Conservation (phyloP, 23 tunicate species). For the Halocynthia roretzi region DNA sequence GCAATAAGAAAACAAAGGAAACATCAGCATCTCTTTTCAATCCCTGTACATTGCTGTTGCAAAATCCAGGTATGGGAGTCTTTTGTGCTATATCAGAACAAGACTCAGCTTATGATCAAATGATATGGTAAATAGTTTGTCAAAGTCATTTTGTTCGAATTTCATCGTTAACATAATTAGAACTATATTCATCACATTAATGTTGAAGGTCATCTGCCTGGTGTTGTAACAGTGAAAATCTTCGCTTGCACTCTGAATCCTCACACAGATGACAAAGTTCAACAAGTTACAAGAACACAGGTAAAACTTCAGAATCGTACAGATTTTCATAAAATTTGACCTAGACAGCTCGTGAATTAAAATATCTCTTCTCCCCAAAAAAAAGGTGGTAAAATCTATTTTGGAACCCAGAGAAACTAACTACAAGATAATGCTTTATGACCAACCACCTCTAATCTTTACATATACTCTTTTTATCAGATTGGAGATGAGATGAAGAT, state of each 20-base stretch:
- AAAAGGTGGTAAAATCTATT: too few species aligned
- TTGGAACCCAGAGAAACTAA: too few species aligned
- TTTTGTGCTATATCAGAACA: background rate
- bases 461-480: slow-evolving; percentile 11
- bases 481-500: slow-evolving; percentile 48
- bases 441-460: too few species aligned
- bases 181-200: background rate
- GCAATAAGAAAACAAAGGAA: slow-evolving; percentile 4
- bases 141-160: background rate
- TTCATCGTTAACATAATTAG: background rate
- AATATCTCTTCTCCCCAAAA: too few species aligned
- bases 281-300: slow-evolving; percentile 14
- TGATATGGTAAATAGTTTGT: background rate
- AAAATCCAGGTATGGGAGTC: slow-evolving; percentile 51
- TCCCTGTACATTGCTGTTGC: slow-evolving; percentile 58
- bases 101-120: too few species aligned
- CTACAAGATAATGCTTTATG: too few species aligned
- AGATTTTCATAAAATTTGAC: too few species aligned
- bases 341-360: too few species aligned
- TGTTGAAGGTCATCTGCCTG: slow-evolving; percentile 20
- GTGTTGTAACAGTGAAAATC: slow-evolving; percentile 20
- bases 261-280: background rate
- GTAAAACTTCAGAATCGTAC: background rate
- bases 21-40: slow-evolving; percentile 50
- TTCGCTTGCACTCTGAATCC: background rate